A percentile compares a stretch with the other conserved stretches of the same genome.
phyloP scores from a whole-genome alignment of 2,113 vertebrate genomes.

The Alexandromys fortis region DNA sequence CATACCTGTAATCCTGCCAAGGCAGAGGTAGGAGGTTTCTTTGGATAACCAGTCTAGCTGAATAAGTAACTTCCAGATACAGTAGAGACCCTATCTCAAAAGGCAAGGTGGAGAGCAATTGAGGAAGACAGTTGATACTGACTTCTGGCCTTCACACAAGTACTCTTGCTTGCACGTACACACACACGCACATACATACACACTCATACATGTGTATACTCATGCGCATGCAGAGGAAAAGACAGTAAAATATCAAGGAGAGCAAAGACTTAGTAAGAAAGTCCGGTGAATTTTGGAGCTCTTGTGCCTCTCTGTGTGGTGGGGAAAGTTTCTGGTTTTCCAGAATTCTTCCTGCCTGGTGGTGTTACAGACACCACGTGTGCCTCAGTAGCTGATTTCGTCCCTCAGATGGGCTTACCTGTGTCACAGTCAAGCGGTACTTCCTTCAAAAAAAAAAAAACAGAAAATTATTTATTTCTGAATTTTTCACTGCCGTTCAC shows the following conservation, averaged over 20 bases:
- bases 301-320: background rate
- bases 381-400: background rate
- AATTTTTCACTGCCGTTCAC: background rate
- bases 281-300: background rate
- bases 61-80: background rate
- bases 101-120: background rate
- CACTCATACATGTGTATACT: background rate
- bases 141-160: background rate
- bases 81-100: background rate
- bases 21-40: background rate
- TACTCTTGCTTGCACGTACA: background rate
- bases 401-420: background rate
- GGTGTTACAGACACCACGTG: background rate
- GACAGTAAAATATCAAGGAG: background rate
- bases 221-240: background rate
- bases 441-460: background rate
- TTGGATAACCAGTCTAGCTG: background rate
- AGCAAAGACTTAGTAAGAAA: background rate
- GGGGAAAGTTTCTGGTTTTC: background rate
- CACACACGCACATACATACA: background rate
- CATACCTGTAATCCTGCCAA: background rate
- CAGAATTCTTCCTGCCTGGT: background rate
- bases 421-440: background rate
- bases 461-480: background rate
- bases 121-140: background rate